These are phyloP conservation scores for Carpatolechia fugitivella DNA, from an alignment of 2,888 invertebrate genomes.

Conservation along the genomic window DNA sequence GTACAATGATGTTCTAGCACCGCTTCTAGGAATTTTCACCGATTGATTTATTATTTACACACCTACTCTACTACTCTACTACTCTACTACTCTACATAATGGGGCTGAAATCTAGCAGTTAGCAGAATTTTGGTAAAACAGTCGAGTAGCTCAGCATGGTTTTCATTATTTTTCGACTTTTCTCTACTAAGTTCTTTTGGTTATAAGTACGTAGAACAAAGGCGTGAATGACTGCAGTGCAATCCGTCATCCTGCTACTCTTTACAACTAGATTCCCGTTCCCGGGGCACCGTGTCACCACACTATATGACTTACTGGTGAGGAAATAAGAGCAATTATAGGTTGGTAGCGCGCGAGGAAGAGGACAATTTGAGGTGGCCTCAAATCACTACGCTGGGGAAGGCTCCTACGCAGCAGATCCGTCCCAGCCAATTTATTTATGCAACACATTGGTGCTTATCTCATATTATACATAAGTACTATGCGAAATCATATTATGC, in stretches of 20 bases:
- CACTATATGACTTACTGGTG: conserved; percentile 52
- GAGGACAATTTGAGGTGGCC: conserved; percentile 73
- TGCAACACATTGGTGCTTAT: conserved; percentile 34
- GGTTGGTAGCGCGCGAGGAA: conserved; percentile 57
- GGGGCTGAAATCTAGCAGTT: too few relatives aligned
- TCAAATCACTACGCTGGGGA: conserved; percentile 73
- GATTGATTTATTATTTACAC: conserved; percentile 25
- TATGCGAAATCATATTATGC: not conserved
- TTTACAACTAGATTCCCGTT: conserved; percentile 46
- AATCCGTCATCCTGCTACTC: conserved; percentile 51
- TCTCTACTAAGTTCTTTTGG: too few relatives aligned
- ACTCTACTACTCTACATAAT: not conserved
- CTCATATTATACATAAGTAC: conserved; percentile 2
- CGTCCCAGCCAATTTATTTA: conserved; percentile 43
- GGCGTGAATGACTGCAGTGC: conserved; percentile 28
- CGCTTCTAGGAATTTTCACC: conserved; percentile 23
- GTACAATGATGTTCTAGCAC: conserved; percentile 19
- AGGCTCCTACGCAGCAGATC: conserved; percentile 65
- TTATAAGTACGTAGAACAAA: conserved; percentile 11
- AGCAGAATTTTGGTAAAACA: too few relatives aligned
- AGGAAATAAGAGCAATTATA: conserved; percentile 60
- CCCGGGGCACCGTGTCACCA: conserved; percentile 42
- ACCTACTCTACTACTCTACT: too few relatives aligned
- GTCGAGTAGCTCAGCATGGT: too few relatives aligned
- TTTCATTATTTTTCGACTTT: too few relatives aligned